phyloP scores from a whole-genome alignment of 2,113 vertebrate genomes.

The Campylomormyrus numenius region DNA sequence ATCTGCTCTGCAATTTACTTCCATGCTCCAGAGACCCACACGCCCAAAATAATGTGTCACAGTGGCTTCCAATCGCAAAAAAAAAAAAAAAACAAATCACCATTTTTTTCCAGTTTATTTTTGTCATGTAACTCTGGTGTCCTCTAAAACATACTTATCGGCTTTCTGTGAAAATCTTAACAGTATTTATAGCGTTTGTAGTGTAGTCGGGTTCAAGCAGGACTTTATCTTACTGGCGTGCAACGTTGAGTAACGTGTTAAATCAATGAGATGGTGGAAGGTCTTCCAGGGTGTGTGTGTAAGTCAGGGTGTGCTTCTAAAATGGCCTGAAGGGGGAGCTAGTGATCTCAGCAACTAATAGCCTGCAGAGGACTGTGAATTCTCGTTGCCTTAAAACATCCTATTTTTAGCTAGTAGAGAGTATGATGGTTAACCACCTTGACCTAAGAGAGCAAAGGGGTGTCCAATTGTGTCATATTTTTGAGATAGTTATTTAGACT shows the following conservation, averaged over 20 bases:
- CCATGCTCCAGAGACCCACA: neutral
- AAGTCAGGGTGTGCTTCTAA: conserved; percentile 6
- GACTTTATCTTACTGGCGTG: neutral
- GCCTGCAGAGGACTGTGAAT: conserved; percentile 37
- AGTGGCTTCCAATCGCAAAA: neutral
- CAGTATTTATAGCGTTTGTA: neutral
- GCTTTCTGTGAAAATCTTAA: neutral
- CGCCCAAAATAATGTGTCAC: neutral
- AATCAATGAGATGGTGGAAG: neutral
- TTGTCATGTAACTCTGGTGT: neutral
- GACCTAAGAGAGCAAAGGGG: neutral
- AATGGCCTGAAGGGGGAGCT: neutral
- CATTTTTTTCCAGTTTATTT: neutral
- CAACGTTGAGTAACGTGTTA: neutral
- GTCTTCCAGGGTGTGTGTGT: neutral
- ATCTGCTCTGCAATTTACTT: neutral
- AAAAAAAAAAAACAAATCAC: neutral
- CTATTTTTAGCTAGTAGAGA: neutral
- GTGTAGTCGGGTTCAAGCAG: neutral
- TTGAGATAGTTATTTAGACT: neutral
- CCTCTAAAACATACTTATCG: neutral
- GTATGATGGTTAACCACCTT: neutral
- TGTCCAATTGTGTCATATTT: neutral
- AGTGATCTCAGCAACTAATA: conserved; percentile 34
- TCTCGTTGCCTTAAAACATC: neutral